Conservation (phyloP, 2,888 invertebrate genomes). For the Harpalus rubripes region DNA sequence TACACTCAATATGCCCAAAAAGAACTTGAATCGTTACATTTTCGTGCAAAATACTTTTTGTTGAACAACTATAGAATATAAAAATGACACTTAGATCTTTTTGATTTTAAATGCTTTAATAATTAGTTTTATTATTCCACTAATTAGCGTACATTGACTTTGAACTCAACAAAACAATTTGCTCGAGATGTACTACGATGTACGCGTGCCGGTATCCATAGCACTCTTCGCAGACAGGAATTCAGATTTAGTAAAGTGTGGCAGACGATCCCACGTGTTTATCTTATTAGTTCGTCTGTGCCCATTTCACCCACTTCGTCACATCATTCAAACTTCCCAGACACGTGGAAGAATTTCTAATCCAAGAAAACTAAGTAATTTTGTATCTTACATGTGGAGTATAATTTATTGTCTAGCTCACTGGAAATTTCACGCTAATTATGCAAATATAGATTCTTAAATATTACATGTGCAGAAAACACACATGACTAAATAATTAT, state of each 20-base stretch:
- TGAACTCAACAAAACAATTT: not conserved
- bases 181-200: not conserved
- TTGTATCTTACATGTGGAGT: not conserved
- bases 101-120: too few species aligned
- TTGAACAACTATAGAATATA: too few species aligned
- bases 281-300: not conserved
- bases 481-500: too few species aligned
- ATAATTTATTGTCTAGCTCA: not conserved
- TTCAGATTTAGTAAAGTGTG: constrained; percentile 10
- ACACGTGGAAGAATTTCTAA: constrained; percentile 11
- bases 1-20: too few species aligned
- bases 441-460: too few species aligned
- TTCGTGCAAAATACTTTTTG: too few species aligned
- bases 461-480: too few species aligned
- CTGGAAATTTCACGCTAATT: not conserved
- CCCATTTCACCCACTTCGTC: too few species aligned
- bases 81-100: too few species aligned
- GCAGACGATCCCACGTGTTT: constrained; percentile 14
- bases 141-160: too few species aligned
- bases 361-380: constrained; percentile 4
- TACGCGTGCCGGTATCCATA: not conserved
- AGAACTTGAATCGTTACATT: too few species aligned
- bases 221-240: not conserved
- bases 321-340: not conserved
- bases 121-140: too few species aligned